These are phyloP conservation scores for Melipona bicolor DNA, from an alignment of 2,888 invertebrate species.

Conservation along the genomic window DNA sequence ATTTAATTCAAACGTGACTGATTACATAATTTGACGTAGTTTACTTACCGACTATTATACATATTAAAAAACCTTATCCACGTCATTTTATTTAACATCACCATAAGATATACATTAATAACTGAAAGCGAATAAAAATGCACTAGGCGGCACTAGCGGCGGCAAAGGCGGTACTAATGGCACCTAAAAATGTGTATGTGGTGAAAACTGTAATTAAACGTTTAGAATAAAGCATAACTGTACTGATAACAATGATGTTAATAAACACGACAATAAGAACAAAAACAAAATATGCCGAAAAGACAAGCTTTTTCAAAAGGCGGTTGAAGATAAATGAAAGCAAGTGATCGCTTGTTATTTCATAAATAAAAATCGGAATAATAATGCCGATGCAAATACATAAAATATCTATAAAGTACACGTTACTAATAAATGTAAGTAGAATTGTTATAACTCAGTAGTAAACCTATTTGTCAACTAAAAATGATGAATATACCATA, in stretches of 20 bases:
- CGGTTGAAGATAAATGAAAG: slow-evolving; percentile 80
- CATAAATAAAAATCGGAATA: slow-evolving; percentile 58
- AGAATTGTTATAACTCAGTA: neutral
- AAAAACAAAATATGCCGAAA: slow-evolving; percentile 76
- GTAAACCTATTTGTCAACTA: neutral
- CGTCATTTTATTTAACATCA: slow-evolving; percentile 90
- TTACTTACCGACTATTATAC: slow-evolving; percentile 91
- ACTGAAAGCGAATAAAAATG: slow-evolving; percentile 93
- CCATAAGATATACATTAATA: slow-evolving; percentile 94
- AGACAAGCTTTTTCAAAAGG: slow-evolving; percentile 78
- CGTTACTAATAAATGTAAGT: neutral
- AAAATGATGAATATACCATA: slow-evolving; percentile 73
- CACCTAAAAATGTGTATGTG: slow-evolving; percentile 86
- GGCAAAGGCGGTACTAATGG: slow-evolving; percentile 88
- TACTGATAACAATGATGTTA: neutral
- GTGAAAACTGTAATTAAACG: neutral
- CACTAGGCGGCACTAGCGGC: too few relatives aligned
- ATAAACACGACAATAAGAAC: neutral
- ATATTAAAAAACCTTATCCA: slow-evolving; percentile 93
- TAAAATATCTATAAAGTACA: slow-evolving; percentile 62
- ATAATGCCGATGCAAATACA: slow-evolving; percentile 69
- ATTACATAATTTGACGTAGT: neutral
- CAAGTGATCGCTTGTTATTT: slow-evolving; percentile 68
- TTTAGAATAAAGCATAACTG: neutral
- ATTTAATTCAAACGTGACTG: too few relatives aligned